A percentile compares a stretch with the other conserved stretches of the same genome.
phyloP scores from a whole-genome alignment of 1,140 invertebrate species.

The Ericerus pela region DNA sequence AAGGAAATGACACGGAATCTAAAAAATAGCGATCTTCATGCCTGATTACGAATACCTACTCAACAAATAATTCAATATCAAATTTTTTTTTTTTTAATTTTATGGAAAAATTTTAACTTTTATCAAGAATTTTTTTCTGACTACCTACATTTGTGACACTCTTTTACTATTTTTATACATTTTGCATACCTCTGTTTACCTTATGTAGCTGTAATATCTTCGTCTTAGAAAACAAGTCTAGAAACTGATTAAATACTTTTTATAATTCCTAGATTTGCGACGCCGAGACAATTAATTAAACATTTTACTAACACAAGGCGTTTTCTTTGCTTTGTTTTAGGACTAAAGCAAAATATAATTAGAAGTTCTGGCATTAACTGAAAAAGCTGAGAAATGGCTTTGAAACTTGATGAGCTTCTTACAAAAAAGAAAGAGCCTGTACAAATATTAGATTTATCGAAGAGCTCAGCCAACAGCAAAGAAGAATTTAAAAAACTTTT shows the following conservation, averaged over 20 bases:
- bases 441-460: conserved; percentile 67
- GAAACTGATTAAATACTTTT: neutral
- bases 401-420: conserved; percentile 64
- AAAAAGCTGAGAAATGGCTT: conserved; percentile 34
- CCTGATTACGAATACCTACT: too few species aligned
- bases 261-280: neutral
- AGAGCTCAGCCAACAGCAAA: conserved; percentile 51
- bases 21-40: too few species aligned
- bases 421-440: conserved; percentile 68
- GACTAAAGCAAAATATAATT: neutral
- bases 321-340: neutral
- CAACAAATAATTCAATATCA: too few species aligned
- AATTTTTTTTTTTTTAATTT: too few species aligned
- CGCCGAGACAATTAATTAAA: neutral
- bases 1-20: too few species aligned
- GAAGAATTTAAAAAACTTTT: conserved; percentile 68
- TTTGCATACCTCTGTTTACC: too few species aligned
- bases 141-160: too few species aligned
- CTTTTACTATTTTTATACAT: too few species aligned
- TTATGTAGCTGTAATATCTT: too few species aligned
- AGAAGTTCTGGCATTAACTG: conserved; percentile 18
- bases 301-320: neutral
- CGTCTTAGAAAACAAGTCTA: neutral
- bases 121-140: too few species aligned
- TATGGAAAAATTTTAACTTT: too few species aligned